Evolutionary conservation across 2,797 vertebrate genomes (phyloP).

Genomic region (Anabacerthia variegaticeps): DNA sequence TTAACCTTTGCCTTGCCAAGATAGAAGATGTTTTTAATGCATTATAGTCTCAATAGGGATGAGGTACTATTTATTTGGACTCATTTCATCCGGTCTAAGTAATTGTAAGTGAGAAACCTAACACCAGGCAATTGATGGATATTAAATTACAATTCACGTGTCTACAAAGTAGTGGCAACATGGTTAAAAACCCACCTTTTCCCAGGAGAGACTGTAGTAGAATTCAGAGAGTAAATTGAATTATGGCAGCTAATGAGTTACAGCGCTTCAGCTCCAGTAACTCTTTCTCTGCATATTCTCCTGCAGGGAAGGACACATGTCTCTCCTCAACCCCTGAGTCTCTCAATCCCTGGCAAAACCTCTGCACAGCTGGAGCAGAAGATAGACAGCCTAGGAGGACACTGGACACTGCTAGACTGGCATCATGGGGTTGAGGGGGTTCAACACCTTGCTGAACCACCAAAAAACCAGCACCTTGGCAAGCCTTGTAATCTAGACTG

Average conservation of each 20-base stretch:
- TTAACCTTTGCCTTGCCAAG: constrained; percentile 9
- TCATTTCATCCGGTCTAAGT: not conserved
- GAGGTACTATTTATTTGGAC: not conserved
- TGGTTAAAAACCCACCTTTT: constrained; percentile 22
- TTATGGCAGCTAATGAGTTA: constrained; percentile 42
- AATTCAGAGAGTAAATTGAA: not conserved
- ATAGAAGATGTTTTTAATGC: not conserved
- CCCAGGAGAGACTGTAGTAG: not conserved
- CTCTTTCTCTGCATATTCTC: not conserved
- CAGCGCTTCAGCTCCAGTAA: not conserved
- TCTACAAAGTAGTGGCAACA: not conserved
- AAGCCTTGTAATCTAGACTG: not conserved
- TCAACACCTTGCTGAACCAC: not conserved
- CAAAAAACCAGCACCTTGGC: accelerated
- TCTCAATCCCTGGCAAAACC: not conserved
- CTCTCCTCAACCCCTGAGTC: not conserved
- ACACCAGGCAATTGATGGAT: not conserved
- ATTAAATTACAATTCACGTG: not conserved
- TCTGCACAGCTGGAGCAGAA: not conserved
- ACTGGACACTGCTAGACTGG: not conserved
- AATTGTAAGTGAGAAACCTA: not conserved
- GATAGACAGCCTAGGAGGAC: no score
- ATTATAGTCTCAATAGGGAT: not conserved
- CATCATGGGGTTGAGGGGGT: accelerated
- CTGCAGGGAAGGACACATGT: not conserved